phyloP scores from a whole-genome alignment of 2,797 vertebrate species.

The Macropodus opercularis region DNA sequence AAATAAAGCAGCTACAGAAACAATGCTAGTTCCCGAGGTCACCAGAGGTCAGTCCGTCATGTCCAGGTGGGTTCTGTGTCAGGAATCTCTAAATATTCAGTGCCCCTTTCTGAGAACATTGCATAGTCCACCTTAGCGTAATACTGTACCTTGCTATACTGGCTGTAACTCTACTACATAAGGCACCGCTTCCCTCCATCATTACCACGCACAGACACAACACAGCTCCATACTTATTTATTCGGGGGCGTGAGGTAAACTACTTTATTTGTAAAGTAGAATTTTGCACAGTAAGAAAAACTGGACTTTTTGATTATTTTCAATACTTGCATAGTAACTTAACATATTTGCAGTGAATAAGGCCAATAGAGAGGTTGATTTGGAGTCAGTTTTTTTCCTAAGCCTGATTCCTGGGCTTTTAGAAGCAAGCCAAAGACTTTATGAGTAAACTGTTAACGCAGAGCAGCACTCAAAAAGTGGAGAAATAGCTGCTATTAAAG shows the following conservation, averaged over 20 bases:
- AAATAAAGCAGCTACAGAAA: constrained; percentile 23
- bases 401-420: constrained; percentile 54
- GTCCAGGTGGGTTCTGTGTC: constrained; percentile 6
- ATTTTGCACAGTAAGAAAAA: constrained; percentile 23
- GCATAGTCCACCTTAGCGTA: constrained; percentile 27
- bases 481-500: constrained; percentile 73
- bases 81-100: constrained; percentile 21
- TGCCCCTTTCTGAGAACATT: constrained; percentile 24
- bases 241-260: constrained; percentile 21
- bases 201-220: constrained; percentile 18
- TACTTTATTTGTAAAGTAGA: constrained; percentile 40
- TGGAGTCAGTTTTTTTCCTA: constrained; percentile 25
- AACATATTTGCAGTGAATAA: constrained; percentile 55
- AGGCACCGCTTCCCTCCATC: constrained; percentile 63
- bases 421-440: constrained; percentile 68
- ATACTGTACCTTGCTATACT: constrained; percentile 48
- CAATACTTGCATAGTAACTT: constrained; percentile 75
- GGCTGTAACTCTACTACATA: constrained; percentile 50
- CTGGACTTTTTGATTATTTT: constrained; percentile 31
- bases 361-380: constrained; percentile 42
- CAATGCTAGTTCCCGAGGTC: constrained; percentile 25
- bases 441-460: constrained; percentile 72
- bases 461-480: constrained; percentile 66
- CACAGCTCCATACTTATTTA: constrained; percentile 18
- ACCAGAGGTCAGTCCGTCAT: constrained; percentile 24